Base-by-base conservation (phyloP, 2,888 invertebrate genomes). In the Lamproptera curius region DNA sequence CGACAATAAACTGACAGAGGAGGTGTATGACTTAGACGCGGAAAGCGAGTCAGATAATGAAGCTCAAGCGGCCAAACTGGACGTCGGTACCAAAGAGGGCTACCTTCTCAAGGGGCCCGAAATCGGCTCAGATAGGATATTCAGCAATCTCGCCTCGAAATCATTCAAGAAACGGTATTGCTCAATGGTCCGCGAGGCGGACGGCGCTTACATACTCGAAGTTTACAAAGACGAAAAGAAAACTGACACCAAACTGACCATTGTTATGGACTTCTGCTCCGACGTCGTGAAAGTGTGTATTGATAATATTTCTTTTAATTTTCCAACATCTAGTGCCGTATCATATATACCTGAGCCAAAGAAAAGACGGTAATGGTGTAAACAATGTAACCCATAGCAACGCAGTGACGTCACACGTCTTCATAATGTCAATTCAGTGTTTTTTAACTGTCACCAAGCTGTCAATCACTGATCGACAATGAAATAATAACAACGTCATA, bases 191-290 rank as follows among this genome's bases (percentile, higher is more conserved):
- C 94, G 95, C 74, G 96, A 97, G 83, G 93, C 96, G 20, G 97
- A 97, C 73, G 96, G 95, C 37, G 95, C 96, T 0, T 97, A 96
- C 66, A 94, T 96, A 65, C 89, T 97, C 43, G 97, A 97, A 81
- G 91, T 97, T 60, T 95, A 95, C 76, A 97, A 97, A 84, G 97
- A 97, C 79, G 97, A 97, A 53, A 94, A 94, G 72, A 96, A 95
- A 80, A 92, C 92, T 16, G 97, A 97, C 65, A 94, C 95, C 0
- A 97, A 97, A 84, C 93, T 95, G 57, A 94, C 96, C 26, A 95
- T 97, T 71, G 96, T 96, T 57, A 94, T 97, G 93, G 97, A 97
- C 76, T 95, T 96, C 83, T 97, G 97, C 70, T 94, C 94, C 1
- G 96, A 96, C 74, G 95, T 97, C 62, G 91, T 94, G 49, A 92